Evolutionary conservation across 2,113 vertebrate species (phyloP).

Genomic region (Ondatra zibethicus): DNA sequence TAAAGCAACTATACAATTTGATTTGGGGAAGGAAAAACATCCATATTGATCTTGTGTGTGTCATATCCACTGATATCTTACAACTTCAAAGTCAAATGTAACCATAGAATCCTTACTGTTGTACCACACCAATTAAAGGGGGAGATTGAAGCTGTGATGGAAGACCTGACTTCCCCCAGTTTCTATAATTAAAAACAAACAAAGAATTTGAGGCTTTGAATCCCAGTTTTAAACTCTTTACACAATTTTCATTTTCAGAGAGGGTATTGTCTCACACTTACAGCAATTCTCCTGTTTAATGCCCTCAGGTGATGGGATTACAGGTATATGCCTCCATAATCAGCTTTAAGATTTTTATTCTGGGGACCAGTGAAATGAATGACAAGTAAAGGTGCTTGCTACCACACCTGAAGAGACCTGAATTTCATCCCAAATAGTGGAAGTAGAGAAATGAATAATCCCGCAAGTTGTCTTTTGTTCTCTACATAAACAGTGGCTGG

Average conservation of each 20-base stretch:
- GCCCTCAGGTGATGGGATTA: not conserved
- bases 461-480: not conserved
- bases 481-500: not conserved
- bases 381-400: not conserved
- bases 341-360: not conserved
- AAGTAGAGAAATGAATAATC: not conserved
- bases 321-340: not conserved
- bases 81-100: not conserved
- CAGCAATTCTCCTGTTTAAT: not conserved
- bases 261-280: not conserved
- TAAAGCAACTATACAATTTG: not conserved
- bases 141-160: not conserved
- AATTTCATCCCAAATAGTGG: too few relatives aligned
- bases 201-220: not conserved
- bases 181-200: not conserved
- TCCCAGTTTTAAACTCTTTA: not conserved
- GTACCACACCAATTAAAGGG: not conserved
- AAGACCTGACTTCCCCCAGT: not conserved
- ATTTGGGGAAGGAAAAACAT: constrained; percentile 5
- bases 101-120: not conserved
- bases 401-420: not conserved
- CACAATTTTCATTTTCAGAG: not conserved
- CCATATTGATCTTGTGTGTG: not conserved
- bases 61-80: not conserved
- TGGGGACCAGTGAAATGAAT: not conserved